phyloP scores from a whole-genome alignment of 1,140 invertebrate species.

The Trichonephila inaurata region DNA sequence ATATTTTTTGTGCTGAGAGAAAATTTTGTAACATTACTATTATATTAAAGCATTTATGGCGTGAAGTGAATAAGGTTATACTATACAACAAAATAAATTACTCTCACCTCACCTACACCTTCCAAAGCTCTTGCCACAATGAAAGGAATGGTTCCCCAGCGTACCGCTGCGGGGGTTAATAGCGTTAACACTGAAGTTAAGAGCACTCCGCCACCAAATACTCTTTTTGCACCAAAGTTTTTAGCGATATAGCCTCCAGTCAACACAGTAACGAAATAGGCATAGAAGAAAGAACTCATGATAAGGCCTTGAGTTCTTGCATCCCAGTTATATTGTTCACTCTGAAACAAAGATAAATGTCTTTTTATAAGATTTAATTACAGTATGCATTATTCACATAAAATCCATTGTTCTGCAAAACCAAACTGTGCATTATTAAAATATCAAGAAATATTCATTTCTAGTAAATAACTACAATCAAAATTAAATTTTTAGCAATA shows the following conservation, averaged over 20 bases:
- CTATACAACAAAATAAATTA: no score
- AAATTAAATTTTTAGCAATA: no score
- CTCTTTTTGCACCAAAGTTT: constrained; percentile 90
- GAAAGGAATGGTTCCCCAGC: neutral
- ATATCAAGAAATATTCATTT: no score
- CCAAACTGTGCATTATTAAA: no score
- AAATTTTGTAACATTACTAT: no score
- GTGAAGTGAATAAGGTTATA: no score
- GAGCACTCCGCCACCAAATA: constrained; percentile 85
- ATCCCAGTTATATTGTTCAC: constrained; percentile 76
- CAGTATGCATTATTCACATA: no score
- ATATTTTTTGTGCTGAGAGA: no score
- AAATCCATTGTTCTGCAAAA: no score
- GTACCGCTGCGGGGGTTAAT: constrained; percentile 61
- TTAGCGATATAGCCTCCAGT: constrained; percentile 90
- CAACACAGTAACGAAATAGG: constrained; percentile 90
- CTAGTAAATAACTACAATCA: no score
- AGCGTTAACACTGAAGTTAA: constrained; percentile 65
- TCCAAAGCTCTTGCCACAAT: constrained; percentile 10
- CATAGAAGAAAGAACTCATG: constrained; percentile 92
- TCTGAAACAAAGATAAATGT: neutral
- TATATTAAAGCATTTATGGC: no score
- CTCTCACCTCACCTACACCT: constrained; percentile 35
- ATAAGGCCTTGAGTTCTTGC: constrained; percentile 82
- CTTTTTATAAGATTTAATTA: no score